Base-by-base conservation (phyloP, 2,888 invertebrate genomes). In the Oxycera nigricornis region DNA sequence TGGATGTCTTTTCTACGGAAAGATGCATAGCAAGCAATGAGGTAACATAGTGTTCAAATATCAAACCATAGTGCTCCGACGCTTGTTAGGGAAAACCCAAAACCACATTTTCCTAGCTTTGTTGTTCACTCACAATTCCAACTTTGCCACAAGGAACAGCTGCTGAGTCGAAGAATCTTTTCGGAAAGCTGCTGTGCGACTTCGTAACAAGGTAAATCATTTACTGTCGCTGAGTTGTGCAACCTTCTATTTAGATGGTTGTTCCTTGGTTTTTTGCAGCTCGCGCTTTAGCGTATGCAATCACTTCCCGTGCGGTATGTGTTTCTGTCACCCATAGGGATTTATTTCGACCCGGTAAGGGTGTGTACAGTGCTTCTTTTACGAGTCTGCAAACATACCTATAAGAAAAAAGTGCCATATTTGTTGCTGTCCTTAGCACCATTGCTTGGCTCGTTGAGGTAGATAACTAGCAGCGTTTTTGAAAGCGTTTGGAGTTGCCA, bases 71-170 rank as follows among this genome's bases (percentile, higher is more conserved):
- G n/a, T n/a, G 31, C 22, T 61, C 24, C 62, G 9, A 31, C 30
- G 67, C 59, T 75, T 75, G 73, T 67, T 75, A 73, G 46, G 75
- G n/a, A 67, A 73, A 73, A 20, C 73, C 72, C 50, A 73, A 75
- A 75, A 73, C 75, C 75, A 73, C 75, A 75, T 73, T 73, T 65
- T 26, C 59, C 65, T 41, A 50, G 28, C 55, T 59, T 17, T 9
- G 67, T 57, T 28, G 59, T 73, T 75, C 73, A 41, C 62, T 46
- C 24, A 62, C 61, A n/a, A 26, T 61, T 41, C 61, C 61, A 46
- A 31, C 41, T 67, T 17, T 2, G 17, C 31, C 20, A 31, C 24
- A 52, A 31, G 57, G 57, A 24, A 35, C 22, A 30, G 72, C 68
- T 39, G 41, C 68, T 73, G 50, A 35, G 26, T 67, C 39, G 39